phyloP scores from a whole-genome alignment of 2,888 invertebrate species.

The Automeris io region DNA sequence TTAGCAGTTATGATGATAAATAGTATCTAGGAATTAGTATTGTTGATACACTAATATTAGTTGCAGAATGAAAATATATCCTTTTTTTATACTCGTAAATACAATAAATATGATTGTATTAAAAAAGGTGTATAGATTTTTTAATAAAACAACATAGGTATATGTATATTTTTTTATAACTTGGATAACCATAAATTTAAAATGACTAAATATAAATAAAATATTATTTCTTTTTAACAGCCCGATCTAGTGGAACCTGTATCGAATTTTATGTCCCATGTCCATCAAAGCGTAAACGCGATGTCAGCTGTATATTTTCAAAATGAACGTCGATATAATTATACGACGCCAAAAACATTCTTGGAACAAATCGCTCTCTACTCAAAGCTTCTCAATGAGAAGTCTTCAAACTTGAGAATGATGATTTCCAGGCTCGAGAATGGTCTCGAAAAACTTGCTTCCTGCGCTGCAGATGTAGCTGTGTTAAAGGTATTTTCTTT shows the following conservation, averaged over 20 bases:
- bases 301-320: slow-evolving; percentile 87
- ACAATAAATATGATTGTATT: no score
- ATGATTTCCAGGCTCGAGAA: slow-evolving; percentile 89
- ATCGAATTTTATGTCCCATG: slow-evolving; percentile 92
- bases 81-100: no score
- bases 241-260: slow-evolving; percentile 78
- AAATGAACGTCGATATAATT: slow-evolving; percentile 94
- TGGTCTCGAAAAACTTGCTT: slow-evolving; percentile 90
- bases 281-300: slow-evolving; percentile 91
- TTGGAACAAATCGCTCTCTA: slow-evolving; percentile 93
- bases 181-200: no score
- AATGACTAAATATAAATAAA: neutral
- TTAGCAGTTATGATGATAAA: no score
- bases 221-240: slow-evolving; percentile 47
- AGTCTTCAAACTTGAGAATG: slow-evolving; percentile 81
- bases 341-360: slow-evolving; percentile 97
- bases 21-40: no score
- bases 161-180: no score
- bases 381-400: slow-evolving; percentile 81
- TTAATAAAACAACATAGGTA: no score
- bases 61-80: no score
- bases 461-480: slow-evolving; percentile 91
- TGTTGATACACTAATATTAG: no score
- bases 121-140: no score
- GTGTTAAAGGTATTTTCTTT: slow-evolving; percentile 81